Evolutionary conservation across 2,888 invertebrate genomes (phyloP), one percentile per base, ranked within the genome.

Genomic region (Euspilapteryx auroguttella): DNA sequence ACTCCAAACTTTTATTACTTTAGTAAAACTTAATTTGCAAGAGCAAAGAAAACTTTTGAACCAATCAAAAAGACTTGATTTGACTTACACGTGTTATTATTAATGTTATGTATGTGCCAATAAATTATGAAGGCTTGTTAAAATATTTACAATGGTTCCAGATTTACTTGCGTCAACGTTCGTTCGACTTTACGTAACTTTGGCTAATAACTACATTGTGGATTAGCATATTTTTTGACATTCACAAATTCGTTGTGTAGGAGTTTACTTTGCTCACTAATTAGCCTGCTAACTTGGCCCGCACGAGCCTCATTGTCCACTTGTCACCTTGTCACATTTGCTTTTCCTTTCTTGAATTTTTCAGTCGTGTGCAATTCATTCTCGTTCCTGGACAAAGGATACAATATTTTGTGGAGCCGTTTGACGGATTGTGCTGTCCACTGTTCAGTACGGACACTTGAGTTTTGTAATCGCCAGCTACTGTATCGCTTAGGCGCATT

Each of bases 221-320:
- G 39, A 45, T 39, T 32, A 34, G 32, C 35, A 32, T 32, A 32
- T 30, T 32, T 32, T 8, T 24, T 24, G 27, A 25, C 26, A 11
- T 29, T 24, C 29, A 29, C 29, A 24, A 29, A 26, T 27, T 14
- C 25, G 14, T 21, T 23, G 14, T 27, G 30, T 27, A 13, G 17
- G 15, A 21, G n/a, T 27, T 9, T 21, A n/a, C 26, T 24, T 47
- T 42, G 42, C 47, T 37, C 30, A 44, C 45, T 56, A 59, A 64
- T 64, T 59, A 59, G 44, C 49, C 29, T 41, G 42, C 53, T 59
- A 59, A 62, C 51, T 48, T 40, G 39, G 39, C 37, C 40, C 39
- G 49, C 65, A 63, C 55, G 61, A 53, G 40, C 30, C 28, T 37
- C 40, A 47, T 54, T 57, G 55, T 61, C 33, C 5, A 34, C 33